Conservation (phyloP, 2,888 invertebrate genomes). For the Rapana venosa region DNA sequence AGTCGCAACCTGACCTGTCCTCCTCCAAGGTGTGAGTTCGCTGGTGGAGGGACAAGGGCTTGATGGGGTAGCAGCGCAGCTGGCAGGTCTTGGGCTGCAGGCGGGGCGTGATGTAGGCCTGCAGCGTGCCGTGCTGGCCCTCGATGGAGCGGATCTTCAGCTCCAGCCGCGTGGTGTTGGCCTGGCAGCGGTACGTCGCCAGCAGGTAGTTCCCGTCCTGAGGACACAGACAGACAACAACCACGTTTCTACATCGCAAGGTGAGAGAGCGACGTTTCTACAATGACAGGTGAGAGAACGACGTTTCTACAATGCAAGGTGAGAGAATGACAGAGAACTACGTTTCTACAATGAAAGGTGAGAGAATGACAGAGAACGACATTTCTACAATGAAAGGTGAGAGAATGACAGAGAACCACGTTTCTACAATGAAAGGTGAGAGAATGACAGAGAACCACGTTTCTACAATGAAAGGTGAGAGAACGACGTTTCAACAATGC, state of each 20-base stretch:
- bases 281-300: background rate
- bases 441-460: no score
- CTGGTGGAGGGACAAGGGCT: constrained; percentile 88
- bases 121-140: constrained; percentile 87
- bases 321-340: no score
- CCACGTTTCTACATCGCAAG: no score
- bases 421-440: no score
- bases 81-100: constrained; percentile 90
- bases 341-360: no score
- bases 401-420: no score
- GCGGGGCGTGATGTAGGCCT: constrained; percentile 88
- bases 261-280: no score
- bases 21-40: constrained; percentile 84
- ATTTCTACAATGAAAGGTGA: no score
- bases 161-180: constrained; percentile 93
- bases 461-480: background rate
- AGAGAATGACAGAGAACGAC: no score
- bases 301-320: no score
- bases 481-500: no score
- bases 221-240: constrained; percentile 27
- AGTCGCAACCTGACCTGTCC: constrained; percentile 80
- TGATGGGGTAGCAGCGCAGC: constrained; percentile 84
- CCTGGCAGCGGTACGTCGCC: constrained; percentile 94
- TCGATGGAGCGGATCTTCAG: constrained; percentile 89
- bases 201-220: constrained; percentile 86